A percentile compares a stretch with the other conserved stretches of the same genome.
Evolutionary conservation across 2,113 vertebrate species (phyloP).

Genomic region (Phaethon lepturus): DNA sequence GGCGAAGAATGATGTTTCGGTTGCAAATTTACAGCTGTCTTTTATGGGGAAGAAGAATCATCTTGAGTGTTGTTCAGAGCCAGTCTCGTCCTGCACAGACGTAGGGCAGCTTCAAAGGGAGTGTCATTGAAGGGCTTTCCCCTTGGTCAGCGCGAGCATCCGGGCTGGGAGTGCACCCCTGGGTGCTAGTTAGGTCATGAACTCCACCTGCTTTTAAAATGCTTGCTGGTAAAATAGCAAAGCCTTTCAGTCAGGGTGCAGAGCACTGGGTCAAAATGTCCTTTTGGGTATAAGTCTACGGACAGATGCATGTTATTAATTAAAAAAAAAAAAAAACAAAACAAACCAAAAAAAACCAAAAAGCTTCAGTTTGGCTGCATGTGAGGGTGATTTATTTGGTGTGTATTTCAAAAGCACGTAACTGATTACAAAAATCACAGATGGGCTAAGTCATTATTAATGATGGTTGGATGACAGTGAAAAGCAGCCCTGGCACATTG

Average conservation of each 20-base stretch:
- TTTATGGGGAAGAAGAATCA: neutral
- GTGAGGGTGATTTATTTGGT: neutral
- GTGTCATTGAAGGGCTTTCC: neutral
- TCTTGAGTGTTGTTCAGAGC: neutral
- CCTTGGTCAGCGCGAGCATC: accelerated
- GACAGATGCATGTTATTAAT: neutral
- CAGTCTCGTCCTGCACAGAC: neutral
- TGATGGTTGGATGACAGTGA: slow-evolving; percentile 5
- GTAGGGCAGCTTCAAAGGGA: neutral
- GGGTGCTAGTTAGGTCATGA: neutral
- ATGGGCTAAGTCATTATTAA: slow-evolving; percentile 6
- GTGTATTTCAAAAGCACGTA: slow-evolving; percentile 18
- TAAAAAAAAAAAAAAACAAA: neutral
- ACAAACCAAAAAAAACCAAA: no score
- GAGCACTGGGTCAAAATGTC: neutral
- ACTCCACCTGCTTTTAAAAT: neutral
- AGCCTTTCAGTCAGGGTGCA: neutral
- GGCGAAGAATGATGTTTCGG: accelerated
- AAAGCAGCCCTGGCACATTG: slow-evolving; percentile 48
- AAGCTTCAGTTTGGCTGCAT: neutral
- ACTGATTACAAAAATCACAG: slow-evolving; percentile 32
- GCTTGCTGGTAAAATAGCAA: neutral
- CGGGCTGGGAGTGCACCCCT: neutral
- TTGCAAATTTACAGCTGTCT: neutral
- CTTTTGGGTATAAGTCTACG: neutral